These are phyloP conservation scores for Geotrupes spiniger DNA, from an alignment of 2,888 invertebrate genomes.

Conservation along the genomic window DNA sequence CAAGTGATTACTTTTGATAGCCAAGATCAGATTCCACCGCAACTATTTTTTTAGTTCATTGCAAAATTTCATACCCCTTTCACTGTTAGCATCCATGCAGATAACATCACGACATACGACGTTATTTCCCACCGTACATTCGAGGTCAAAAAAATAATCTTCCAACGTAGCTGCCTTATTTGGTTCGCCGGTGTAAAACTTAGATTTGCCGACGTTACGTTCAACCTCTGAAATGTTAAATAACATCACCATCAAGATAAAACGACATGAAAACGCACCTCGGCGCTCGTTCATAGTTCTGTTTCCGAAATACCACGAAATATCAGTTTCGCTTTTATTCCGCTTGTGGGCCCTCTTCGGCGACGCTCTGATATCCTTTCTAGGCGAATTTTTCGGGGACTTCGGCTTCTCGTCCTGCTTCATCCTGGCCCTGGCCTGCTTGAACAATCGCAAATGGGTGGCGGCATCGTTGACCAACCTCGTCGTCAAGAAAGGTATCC, in stretches of 20 bases:
- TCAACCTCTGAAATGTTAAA: constrained; percentile 30
- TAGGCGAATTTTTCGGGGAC: constrained; percentile 41
- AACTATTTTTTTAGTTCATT: too few relatives aligned
- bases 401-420: constrained; percentile 40
- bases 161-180: constrained; percentile 54
- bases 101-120: constrained; percentile 75
- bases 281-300: constrained; percentile 34
- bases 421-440: constrained; percentile 65
- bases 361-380: constrained; percentile 41
- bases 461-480: constrained; percentile 87
- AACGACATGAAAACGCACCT: constrained; percentile 42
- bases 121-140: constrained; percentile 81
- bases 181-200: constrained; percentile 59
- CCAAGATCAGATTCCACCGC: too few relatives aligned
- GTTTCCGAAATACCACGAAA: constrained; percentile 59
- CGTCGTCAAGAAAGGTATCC: constrained; percentile 85
- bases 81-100: constrained; percentile 66
- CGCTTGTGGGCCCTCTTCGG: constrained; percentile 57
- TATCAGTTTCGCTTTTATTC: constrained; percentile 72
- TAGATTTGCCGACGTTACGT: constrained; percentile 57
- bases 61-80: constrained; percentile 51
- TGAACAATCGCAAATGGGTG: constrained; percentile 81
- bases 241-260: not conserved
- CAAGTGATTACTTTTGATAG: too few relatives aligned
- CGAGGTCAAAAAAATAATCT: constrained; percentile 85